These are phyloP conservation scores for Halictus ligatus DNA, from an alignment of 2,888 invertebrate genomes.

Conservation along the genomic window DNA sequence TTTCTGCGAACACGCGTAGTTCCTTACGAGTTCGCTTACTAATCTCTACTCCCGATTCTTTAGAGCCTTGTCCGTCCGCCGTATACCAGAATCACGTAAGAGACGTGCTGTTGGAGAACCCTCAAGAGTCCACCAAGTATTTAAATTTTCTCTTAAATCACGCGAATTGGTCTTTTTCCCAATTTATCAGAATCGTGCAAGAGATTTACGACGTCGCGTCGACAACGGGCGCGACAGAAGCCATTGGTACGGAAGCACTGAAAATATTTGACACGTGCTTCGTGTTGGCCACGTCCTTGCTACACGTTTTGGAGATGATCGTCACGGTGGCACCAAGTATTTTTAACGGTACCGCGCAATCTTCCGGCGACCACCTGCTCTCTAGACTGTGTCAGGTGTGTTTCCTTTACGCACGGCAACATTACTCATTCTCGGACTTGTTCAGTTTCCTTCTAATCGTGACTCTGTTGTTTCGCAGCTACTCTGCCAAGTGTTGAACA, in stretches of 20 bases:
- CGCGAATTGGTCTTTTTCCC: conserved; percentile 95
- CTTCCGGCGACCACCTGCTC: conserved; percentile 90
- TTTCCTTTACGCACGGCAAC: not conserved
- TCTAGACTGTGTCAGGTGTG: conserved; percentile 88
- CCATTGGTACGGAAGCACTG: conserved; percentile 90
- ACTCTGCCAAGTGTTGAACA: conserved; percentile 92
- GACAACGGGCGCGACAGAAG: conserved; percentile 84
- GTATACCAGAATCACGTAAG: conserved; percentile 88
- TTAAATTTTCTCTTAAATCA: conserved; percentile 92
- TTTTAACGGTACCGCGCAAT: conserved; percentile 87
- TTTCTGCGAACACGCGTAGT: not conserved
- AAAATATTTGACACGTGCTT: conserved; percentile 94
- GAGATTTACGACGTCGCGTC: conserved; percentile 90
- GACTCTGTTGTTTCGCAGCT: conserved; percentile 84
- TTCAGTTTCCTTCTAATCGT: not conserved
- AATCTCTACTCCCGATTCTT: conserved; percentile 58
- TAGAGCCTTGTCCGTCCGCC: conserved; percentile 89
- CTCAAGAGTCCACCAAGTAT: conserved; percentile 88
- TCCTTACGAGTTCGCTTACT: conserved; percentile 1
- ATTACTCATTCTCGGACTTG: not conserved
- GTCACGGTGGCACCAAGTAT: conserved; percentile 88
- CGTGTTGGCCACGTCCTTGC: conserved; percentile 91
- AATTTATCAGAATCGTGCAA: conserved; percentile 93
- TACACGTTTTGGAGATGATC: conserved; percentile 93
- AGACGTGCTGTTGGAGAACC: conserved; percentile 87